These are phyloP conservation scores for Antedon mediterranea DNA, from an alignment of 53 echinoderm and acorn worm species.

Conservation along the genomic window DNA sequence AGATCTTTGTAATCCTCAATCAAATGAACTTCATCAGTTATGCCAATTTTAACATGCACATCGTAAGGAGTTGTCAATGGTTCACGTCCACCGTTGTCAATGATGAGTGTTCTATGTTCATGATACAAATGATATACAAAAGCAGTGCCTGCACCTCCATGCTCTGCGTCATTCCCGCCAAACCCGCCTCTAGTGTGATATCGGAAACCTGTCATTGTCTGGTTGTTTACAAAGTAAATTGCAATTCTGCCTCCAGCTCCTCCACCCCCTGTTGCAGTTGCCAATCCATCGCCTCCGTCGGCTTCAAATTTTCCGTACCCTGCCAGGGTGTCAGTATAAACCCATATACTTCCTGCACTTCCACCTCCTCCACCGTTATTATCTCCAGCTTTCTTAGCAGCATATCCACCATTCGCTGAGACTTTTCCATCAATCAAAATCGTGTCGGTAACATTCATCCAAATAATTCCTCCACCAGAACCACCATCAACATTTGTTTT, in stretches of 20 bases:
- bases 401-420: conserved; percentile 48
- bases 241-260: conserved; percentile 74
- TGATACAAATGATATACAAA: conserved; percentile 71
- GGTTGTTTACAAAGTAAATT: conserved; percentile 62
- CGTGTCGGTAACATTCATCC: conserved; percentile 78
- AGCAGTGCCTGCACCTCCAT: conserved; percentile 74
- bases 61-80: conserved; percentile 37
- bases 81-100: conserved; percentile 68
- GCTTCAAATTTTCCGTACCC: conserved; percentile 66
- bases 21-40: background rate
- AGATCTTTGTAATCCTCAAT: conserved; percentile 43
- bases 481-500: conserved; percentile 23
- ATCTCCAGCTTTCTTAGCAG: conserved; percentile 29
- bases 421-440: conserved; percentile 75
- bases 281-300: conserved; percentile 52
- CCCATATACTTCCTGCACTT: conserved; percentile 78
- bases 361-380: conserved; percentile 65
- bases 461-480: conserved; percentile 70
- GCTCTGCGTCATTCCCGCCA: conserved; percentile 26
- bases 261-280: conserved; percentile 35
- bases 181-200: conserved; percentile 61
- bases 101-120: conserved; percentile 57
- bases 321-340: conserved; percentile 57
- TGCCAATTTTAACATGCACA: conserved; percentile 4
- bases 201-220: conserved; percentile 56